phyloP scores from a whole-genome alignment of 2,797 vertebrate species.

The Tarsius wallacei region DNA sequence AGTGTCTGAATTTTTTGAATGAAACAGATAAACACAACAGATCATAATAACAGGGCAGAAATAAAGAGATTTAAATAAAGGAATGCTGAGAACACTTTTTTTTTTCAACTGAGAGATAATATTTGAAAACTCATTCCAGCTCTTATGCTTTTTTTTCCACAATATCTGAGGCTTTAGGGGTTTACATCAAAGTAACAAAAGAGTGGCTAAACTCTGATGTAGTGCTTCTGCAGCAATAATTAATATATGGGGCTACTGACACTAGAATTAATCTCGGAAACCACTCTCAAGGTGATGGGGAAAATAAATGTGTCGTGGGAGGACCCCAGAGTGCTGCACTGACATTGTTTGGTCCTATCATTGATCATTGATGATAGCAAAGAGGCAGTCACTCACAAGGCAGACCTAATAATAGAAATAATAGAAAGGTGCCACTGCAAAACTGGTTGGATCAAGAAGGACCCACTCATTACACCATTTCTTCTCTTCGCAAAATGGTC shows the following conservation, averaged over 20 bases:
- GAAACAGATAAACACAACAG: not conserved
- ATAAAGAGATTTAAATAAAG: not conserved
- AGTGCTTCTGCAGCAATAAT: conserved; percentile 52
- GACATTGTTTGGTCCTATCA: not conserved
- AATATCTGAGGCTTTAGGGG: conserved; percentile 23
- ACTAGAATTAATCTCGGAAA: conserved; percentile 69
- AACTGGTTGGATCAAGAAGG: not conserved
- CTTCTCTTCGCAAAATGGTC: not conserved
- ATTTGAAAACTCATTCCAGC: not conserved
- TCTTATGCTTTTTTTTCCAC: not conserved
- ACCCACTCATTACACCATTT: not conserved
- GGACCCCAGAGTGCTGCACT: not conserved
- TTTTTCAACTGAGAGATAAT: not conserved
- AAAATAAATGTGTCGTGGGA: not conserved
- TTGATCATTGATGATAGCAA: conserved; percentile 28
- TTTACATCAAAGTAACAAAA: conserved; percentile 49
- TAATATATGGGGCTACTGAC: conserved; percentile 48
- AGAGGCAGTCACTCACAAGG: conserved; percentile 19
- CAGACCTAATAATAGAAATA: not conserved
- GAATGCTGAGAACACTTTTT: not conserved
- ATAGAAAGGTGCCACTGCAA: not conserved
- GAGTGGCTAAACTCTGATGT: not conserved
- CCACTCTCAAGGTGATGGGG: conserved; percentile 54
- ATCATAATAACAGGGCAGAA: not conserved
- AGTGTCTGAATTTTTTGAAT: conserved; percentile 2